phyloP scores from a whole-genome alignment of 1,140 invertebrate species.

The Atta cephalotes region DNA sequence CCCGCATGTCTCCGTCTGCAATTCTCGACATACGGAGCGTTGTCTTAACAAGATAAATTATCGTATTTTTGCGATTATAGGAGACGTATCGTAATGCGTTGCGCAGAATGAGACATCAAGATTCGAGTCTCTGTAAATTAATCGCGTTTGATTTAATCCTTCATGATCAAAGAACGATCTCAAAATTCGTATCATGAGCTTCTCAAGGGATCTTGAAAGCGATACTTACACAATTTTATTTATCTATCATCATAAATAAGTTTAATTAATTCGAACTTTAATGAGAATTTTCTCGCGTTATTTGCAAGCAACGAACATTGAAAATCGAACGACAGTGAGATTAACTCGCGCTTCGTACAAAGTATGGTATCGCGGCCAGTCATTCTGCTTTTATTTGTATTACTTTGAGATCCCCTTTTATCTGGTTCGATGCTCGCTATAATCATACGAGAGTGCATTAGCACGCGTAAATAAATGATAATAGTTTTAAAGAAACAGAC shows the following conservation, averaged over 20 bases:
- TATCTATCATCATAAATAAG: background rate
- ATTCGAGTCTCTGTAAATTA: background rate
- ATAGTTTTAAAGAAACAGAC: slow-evolving; percentile 31
- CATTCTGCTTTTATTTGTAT: background rate
- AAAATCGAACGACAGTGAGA: background rate
- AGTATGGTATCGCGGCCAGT: background rate
- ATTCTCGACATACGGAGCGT: background rate
- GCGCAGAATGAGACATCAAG: slow-evolving; percentile 4
- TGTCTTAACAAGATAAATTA: slow-evolving; percentile 43
- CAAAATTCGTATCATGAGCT: background rate
- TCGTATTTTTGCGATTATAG: slow-evolving; percentile 25
- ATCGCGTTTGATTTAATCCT: background rate
- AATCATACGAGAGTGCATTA: slow-evolving; percentile 28
- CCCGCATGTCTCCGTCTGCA: background rate
- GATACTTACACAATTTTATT: background rate
- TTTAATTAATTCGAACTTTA: background rate
- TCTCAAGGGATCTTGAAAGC: background rate
- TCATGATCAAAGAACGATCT: background rate
- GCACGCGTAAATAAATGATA: slow-evolving; percentile 42
- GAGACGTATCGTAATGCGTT: background rate
- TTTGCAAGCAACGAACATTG: background rate
- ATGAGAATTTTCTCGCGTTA: background rate
- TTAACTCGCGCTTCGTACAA: background rate
- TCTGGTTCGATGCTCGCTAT: slow-evolving; percentile 11
- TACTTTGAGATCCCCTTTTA: background rate